Conservation (phyloP, 1,140 invertebrate species). For the Musca domestica region DNA sequence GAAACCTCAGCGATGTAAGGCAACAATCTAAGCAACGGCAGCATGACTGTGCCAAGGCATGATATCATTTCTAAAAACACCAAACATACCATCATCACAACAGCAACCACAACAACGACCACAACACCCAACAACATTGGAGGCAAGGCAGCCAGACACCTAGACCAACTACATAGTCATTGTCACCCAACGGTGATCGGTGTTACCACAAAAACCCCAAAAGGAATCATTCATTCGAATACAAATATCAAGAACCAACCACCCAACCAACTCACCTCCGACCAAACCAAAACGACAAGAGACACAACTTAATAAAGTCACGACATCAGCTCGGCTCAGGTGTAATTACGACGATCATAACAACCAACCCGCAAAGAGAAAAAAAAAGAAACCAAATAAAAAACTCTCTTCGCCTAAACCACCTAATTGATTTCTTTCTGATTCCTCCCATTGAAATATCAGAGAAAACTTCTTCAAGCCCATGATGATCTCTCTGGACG, state of each 20-base stretch:
- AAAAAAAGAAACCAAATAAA: not conserved
- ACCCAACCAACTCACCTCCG: not conserved
- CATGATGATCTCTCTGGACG: no score
- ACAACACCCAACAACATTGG: not conserved
- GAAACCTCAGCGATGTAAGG: not conserved
- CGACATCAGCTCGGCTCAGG: slow-evolving; percentile 13
- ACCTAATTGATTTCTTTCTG: no score
- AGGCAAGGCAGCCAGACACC: not conserved
- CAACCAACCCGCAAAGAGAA: not conserved
- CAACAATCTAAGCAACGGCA: no score
- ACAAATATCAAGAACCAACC: no score
- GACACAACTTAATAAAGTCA: slow-evolving; percentile 21
- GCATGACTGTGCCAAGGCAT: not conserved
- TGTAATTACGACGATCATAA: slow-evolving; percentile 19
- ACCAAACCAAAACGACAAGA: slow-evolving; percentile 6
- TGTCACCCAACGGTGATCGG: not conserved
- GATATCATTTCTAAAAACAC: slow-evolving; percentile 19
- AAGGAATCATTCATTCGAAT: not conserved
- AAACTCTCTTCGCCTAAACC: no score
- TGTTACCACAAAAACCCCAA: not conserved
- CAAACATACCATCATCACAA: no score
- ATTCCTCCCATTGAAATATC: no score
- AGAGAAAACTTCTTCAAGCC: no score
- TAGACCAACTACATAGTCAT: not conserved
- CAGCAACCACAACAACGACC: not conserved